Conservation (phyloP, 1,140 invertebrate species). For the Manduca sexta region DNA sequence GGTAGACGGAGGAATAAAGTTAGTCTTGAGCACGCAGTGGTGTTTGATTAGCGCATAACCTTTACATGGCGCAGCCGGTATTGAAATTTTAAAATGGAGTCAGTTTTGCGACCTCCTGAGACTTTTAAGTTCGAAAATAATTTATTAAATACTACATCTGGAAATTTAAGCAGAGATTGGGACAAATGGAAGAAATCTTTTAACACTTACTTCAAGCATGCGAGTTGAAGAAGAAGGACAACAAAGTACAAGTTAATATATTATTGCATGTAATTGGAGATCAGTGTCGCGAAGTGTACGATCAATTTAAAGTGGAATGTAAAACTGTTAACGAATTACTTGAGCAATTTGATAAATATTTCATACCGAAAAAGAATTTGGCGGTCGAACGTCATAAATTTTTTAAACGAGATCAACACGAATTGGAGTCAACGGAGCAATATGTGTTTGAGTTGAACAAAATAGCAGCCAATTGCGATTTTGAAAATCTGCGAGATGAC, state of each 20-base stretch:
- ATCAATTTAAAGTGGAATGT: conserved; percentile 8
- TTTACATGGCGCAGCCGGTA: no score
- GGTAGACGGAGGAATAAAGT: no score
- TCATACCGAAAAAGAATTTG: conserved; percentile 24
- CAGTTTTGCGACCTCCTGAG: no score
- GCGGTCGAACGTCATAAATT: conserved; percentile 27
- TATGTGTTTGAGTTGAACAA: conserved; percentile 24
- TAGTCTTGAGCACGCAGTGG: no score
- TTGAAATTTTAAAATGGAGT: no score
- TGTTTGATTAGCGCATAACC: no score
- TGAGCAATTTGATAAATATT: conserved; percentile 17
- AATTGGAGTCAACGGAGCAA: conserved; percentile 19
- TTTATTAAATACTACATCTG: no score
- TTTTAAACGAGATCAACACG: conserved; percentile 23
- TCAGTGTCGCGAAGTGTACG: conserved; percentile 3
- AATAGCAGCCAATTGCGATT: conserved; percentile 23
- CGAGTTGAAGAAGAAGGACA: background rate
- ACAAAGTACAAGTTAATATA: conserved; percentile 2
- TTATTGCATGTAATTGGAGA: conserved; percentile 5
- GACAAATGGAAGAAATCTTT: conserved; percentile 2
- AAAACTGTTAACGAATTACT: conserved; percentile 7
- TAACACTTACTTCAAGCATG: conserved; percentile 1
- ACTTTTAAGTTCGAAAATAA: no score
- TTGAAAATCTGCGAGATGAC: conserved; percentile 15
- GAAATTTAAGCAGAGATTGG: conserved; percentile 1